Evolutionary conservation across 37 sponge, comb jelly and placozoan genomes (phyloP).

Genomic region (Crambe crambe): DNA sequence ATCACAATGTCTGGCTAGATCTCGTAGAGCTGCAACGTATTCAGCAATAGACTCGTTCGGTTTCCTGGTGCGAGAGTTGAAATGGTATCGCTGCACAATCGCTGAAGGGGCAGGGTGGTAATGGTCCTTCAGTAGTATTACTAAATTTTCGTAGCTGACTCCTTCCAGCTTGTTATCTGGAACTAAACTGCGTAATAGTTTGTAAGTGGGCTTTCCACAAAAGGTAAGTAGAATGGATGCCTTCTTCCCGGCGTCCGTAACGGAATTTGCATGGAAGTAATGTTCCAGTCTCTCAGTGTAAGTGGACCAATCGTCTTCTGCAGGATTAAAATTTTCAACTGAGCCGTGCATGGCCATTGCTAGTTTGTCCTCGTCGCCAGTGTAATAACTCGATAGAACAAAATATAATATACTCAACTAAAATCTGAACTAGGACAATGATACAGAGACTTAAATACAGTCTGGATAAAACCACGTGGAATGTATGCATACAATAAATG

Average conservation of each 20-base stretch:
- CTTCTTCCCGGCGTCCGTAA: slow-evolving; percentile 33
- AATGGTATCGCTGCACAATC: slow-evolving; percentile 43
- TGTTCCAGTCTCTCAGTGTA: slow-evolving; percentile 25
- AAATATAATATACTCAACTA: too few relatives aligned
- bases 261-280: slow-evolving; percentile 40
- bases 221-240: slow-evolving; percentile 23
- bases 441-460: too few relatives aligned
- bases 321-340: neutral
- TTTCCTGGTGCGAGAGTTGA: slow-evolving; percentile 21
- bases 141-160: slow-evolving; percentile 16
- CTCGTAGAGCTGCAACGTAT: slow-evolving; percentile 34
- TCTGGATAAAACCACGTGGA: too few relatives aligned
- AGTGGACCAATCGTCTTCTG: slow-evolving; percentile 11
- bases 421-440: too few relatives aligned
- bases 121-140: slow-evolving; percentile 20
- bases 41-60: slow-evolving; percentile 17
- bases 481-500: too few relatives aligned
- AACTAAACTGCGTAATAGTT: slow-evolving; percentile 21
- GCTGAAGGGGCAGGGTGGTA: slow-evolving; percentile 18
- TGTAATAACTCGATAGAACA: too few relatives aligned
- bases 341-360: slow-evolving; percentile 31
- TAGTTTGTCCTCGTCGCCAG: slow-evolving; percentile 27
- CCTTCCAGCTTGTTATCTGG: neutral
- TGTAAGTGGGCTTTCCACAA: slow-evolving; percentile 25
- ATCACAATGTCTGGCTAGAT: slow-evolving; percentile 29